Evolutionary conservation across 92 coral and sea anemone genomes (phyloP), one percentile per base, ranked within the genome.

Genomic region (Scolanthus callimorphus): DNA sequence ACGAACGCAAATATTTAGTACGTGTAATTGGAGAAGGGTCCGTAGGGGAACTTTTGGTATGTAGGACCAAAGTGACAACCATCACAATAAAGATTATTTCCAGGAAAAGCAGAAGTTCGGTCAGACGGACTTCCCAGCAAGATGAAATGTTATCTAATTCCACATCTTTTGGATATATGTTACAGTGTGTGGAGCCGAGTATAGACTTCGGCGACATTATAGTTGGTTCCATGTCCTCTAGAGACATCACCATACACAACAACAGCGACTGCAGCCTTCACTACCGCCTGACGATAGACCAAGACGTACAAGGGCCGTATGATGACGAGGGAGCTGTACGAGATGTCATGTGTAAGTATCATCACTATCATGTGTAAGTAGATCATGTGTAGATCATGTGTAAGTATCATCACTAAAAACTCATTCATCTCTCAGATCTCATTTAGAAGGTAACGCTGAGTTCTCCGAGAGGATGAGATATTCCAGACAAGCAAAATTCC

Each of bases 221-320:
- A 0, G 92, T 92, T 29, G 98, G 98, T 3, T 81, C 88, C 25
- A 83, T 86, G 26, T 67, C 73, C 37, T 78, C 96, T 2, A 76
- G 48, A 39, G 85, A 88, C 53, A 82, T 88, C 21, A 80, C 79
- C 27, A 76, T 92, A 17, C 91, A 82, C 50, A 92, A 92, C 60
- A 79, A 85, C 63, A 92, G 96, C 51, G 92, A 92, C 62, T 92
- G 98, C 73, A 83, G 90, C 68, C 86, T 92, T 21, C 90, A 85
- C 39, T 92, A 80, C 60, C 67, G 77, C 50, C 51, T 92, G 44
- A 24, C 73, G 22, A 64, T 84, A 17, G 84, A 78, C 51, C 91
- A 76, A 53, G 79, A 81, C 28, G 69, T 80, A 54, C 29, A 61
- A 3, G 90, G 95, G 13, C 95, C 95, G 3, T 80, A 84, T 50